Base-by-base conservation (phyloP, 2,797 vertebrate species). In the Spatula versicolor region DNA sequence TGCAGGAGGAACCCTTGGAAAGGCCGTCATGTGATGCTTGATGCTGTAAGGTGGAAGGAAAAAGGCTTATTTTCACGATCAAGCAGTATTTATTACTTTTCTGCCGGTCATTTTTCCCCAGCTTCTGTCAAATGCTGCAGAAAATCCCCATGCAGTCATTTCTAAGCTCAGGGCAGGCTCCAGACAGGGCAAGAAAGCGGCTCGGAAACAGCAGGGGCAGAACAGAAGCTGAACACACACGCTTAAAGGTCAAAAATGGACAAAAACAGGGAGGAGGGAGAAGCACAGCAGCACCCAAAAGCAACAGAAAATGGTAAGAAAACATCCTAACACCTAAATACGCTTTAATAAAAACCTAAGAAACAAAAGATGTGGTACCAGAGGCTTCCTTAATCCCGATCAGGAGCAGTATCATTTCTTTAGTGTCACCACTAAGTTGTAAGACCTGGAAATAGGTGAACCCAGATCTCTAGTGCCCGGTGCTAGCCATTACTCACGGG, bases 81-180 rank as follows among this genome's bases (percentile, higher is more conserved):
- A 12, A 91, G 71, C 11, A 7, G 20, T 12, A 85, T 37, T n/a
- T 26, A 9, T 19, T 11, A 13, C 3, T 37, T 15, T 13, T 11
- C 19, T 12, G 39, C 46, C 31, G 82, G 71, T 18, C 7, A 8
- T 25, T 60, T 60, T 18, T 55, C 54, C 41, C 25, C 59, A 39
- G 6, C 21, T 37, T 11, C 0, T 0, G 7, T 2, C 58, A 62
- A 71, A 74, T 4, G 6, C 4, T 0, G 37, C 13, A 31, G 58
- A 35, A 35, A 33, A 20, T 75, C 37, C 77, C 33, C 1, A 0
- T 43, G 21, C 11, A 0, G 26, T 60, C 3, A 7, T 12, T 23
- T 58, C 35, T 1, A 7, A 5, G 66, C 20, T 26, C 67, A 76
- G 55, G 54, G 33, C 31, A 33, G 71, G 11, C 3, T 8, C 35